Evolutionary conservation across 2,888 invertebrate genomes (phyloP).

Genomic region (Ennomos quercinarius): DNA sequence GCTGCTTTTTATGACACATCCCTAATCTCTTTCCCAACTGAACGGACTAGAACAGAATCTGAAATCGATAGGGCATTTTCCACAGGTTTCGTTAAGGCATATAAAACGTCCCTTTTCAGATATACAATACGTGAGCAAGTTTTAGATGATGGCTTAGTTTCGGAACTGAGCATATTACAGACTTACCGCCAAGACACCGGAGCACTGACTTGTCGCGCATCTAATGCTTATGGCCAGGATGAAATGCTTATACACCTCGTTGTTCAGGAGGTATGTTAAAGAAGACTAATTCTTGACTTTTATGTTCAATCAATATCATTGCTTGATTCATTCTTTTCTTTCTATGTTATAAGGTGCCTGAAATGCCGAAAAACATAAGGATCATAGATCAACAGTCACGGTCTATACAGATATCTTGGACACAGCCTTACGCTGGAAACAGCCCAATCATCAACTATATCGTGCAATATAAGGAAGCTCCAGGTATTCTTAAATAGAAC

Average conservation of each 20-base stretch:
- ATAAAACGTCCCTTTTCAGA: slow-evolving; percentile 57
- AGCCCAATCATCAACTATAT: slow-evolving; percentile 95
- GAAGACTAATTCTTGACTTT: no score
- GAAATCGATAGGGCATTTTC: slow-evolving; percentile 4
- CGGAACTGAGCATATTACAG: slow-evolving; percentile 93
- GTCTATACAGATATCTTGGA: slow-evolving; percentile 94
- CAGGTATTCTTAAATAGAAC: slow-evolving; percentile 80
- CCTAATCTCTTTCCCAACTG: slow-evolving; percentile 6
- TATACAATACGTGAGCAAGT: slow-evolving; percentile 92
- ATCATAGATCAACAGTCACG: slow-evolving; percentile 94
- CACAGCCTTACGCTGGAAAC: slow-evolving; percentile 94
- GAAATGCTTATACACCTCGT: slow-evolving; percentile 96
- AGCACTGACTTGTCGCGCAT: slow-evolving; percentile 93
- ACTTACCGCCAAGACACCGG: slow-evolving; percentile 96
- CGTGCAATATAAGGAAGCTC: slow-evolving; percentile 94
- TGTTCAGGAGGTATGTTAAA: slow-evolving; percentile 89
- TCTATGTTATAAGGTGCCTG: slow-evolving; percentile 89
- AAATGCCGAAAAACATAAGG: slow-evolving; percentile 94
- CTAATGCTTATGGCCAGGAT: slow-evolving; percentile 95
- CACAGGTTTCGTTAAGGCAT: neutral
- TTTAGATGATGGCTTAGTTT: slow-evolving; percentile 92
- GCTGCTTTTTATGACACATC: slow-evolving; percentile 15
- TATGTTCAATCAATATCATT: neutral
- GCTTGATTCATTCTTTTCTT: slow-evolving; percentile 11
- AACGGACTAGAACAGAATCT: neutral